A percentile compares a stretch with the other conserved stretches of the same genome.
phyloP scores from a whole-genome alignment of 1,140 invertebrate species.

The Lepidurus apus region DNA sequence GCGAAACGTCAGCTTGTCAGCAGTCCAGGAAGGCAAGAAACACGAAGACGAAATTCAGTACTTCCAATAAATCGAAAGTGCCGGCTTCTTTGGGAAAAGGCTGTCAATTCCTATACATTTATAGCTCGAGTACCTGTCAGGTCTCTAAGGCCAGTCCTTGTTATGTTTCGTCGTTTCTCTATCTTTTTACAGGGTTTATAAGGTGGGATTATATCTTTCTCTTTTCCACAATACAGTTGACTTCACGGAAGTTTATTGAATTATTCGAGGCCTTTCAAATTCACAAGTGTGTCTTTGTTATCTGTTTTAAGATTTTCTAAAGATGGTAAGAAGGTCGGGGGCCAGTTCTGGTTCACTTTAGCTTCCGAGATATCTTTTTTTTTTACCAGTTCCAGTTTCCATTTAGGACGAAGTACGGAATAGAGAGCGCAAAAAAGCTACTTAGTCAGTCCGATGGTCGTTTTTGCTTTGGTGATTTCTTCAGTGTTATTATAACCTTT shows the following conservation, averaged over 20 bases:
- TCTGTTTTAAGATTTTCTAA: constrained; percentile 33
- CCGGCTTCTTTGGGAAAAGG: background rate
- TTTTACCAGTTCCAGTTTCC: background rate
- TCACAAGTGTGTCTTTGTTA: constrained; percentile 34
- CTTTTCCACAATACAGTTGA: constrained; percentile 31
- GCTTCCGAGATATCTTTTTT: background rate
- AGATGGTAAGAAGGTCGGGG: background rate
- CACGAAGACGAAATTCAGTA: constrained; percentile 29
- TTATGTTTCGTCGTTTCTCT: background rate
- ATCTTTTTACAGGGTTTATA: background rate
- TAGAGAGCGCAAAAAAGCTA: background rate
- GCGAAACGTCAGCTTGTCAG: constrained; percentile 24
- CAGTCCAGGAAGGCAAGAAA: constrained; percentile 31
- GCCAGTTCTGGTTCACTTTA: background rate
- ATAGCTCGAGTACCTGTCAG: background rate
- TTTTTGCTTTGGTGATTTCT: background rate
- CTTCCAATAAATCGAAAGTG: constrained; percentile 23
- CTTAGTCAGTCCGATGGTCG: background rate
- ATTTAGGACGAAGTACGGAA: background rate
- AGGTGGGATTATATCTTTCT: constrained; percentile 27
- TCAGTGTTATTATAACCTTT: background rate
- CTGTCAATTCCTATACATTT: background rate
- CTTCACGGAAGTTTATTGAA: constrained; percentile 30
- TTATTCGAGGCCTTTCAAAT: constrained; percentile 30
- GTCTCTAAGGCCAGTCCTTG: background rate